Base-by-base conservation (phyloP, 2,888 invertebrate species). In the Aelia acuminata region DNA sequence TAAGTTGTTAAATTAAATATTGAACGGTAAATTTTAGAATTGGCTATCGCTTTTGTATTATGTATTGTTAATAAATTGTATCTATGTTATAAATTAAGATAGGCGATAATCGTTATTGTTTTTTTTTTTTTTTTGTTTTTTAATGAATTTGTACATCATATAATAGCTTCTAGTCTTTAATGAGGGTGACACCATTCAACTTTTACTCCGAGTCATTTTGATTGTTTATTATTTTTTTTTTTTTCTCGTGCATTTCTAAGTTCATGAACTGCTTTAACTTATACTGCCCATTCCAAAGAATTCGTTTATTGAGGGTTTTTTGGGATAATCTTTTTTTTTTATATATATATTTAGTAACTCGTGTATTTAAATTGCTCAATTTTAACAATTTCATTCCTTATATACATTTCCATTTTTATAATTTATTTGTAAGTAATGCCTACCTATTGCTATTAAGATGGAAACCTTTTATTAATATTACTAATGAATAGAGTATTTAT, bases 81-180 rank as follows among this genome's bases (percentile, higher is more conserved):
- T 87, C 63, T 75, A 70, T 87, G 48, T 87, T 86, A 75, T 87
- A 20, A 87, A 70, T 87, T 80, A 80, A n/a, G 80, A 18, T 80
- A 80, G 43, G 80, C 43, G 43, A 80, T 80, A 43, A 80, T 80
- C 22, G 53, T 48, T 70, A 48, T 75, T 49, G 20, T 70, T 85
- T 39, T 53, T 50, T 87, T 70, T n/a, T n/a, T 43, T 43, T 4
- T 43, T 43, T 43, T 43, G 43, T 43, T 43, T 43, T 43, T 43
- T 75, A 63, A 75, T 87, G 22, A 47, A 57, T 75, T 87, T 87
- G 75, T 87, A 75, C 87, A 87, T 87, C 75, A n/a, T 87, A 75
- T 75, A 35, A 87, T 87, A 87, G 87, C 87, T 87, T 87, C 87
- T 87, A 87, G 87, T 87, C 87, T 87, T 87, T 87, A 57, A 31